Percentiles rank a stretch among this genome's conserved stretches.
Evolutionary conservation across 2,797 vertebrate species (phyloP).

Genomic region (Sebastes cheni): DNA sequence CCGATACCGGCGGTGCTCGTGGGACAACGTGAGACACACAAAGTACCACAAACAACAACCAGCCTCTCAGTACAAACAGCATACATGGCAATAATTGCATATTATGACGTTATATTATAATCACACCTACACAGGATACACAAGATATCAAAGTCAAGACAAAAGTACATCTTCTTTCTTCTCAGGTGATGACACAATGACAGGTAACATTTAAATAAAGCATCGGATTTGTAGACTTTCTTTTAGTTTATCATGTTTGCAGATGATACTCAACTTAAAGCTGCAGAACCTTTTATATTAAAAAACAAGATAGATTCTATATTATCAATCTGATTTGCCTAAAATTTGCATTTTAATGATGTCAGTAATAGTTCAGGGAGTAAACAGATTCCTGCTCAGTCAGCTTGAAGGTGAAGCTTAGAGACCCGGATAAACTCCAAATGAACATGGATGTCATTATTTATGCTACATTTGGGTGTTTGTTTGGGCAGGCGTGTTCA

Average conservation of each 20-base stretch:
- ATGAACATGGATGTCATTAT: neutral
- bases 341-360: neutral
- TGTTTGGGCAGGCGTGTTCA: neutral
- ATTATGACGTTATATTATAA: slow-evolving; percentile 28
- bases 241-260: neutral
- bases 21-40: neutral
- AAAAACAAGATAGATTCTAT: neutral
- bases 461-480: neutral
- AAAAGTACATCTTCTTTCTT: neutral
- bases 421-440: neutral
- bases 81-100: slow-evolving; percentile 45
- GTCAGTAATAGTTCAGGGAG: neutral
- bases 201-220: neutral
- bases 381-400: neutral
- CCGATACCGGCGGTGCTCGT: neutral
- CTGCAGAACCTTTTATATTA: neutral
- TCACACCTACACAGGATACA: slow-evolving; percentile 35
- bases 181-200: neutral
- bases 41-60: slow-evolving; percentile 7
- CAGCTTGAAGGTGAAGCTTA: neutral
- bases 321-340: neutral
- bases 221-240: neutral
- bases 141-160: slow-evolving; percentile 3
- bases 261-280: slow-evolving; percentile 1
- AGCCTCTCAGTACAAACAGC: neutral